Evolutionary conservation across 2,888 invertebrate genomes (phyloP).

Genomic region (Athrips mouffetella): DNA sequence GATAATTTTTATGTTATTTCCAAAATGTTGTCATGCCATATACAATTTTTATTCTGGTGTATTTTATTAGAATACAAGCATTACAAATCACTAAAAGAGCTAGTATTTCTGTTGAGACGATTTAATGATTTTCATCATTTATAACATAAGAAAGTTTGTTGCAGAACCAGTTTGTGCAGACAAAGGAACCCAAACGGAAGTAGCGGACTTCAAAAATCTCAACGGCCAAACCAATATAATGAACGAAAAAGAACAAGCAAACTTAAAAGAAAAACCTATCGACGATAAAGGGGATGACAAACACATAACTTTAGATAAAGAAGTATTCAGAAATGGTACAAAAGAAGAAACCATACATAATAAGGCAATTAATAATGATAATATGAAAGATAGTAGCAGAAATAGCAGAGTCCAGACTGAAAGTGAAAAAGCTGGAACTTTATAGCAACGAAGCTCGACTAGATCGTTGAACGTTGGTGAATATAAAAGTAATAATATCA

Average conservation of each 20-base stretch:
- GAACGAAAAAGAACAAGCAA: slow-evolving; percentile 26
- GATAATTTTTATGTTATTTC: too few species aligned
- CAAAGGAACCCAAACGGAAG: slow-evolving; percentile 65
- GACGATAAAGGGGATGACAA: slow-evolving; percentile 24
- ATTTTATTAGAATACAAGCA: too few species aligned
- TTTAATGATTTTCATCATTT: neutral
- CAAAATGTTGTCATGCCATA: too few species aligned
- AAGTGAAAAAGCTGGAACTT: slow-evolving; percentile 50
- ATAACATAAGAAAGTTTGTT: slow-evolving; percentile 21
- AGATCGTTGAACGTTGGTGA: slow-evolving; percentile 58
- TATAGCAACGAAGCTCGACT: slow-evolving; percentile 67
- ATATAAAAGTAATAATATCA: slow-evolving; percentile 42
- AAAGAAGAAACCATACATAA: slow-evolving; percentile 32
- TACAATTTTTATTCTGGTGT: too few species aligned
- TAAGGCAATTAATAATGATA: slow-evolving; percentile 27
- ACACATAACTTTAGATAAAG: too few species aligned
- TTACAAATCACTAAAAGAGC: too few species aligned
- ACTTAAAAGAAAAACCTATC: slow-evolving; percentile 29
- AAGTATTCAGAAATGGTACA: slow-evolving; percentile 20
- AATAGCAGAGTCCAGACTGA: slow-evolving; percentile 26
- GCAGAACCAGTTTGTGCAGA: slow-evolving; percentile 51
- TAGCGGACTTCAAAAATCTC: slow-evolving; percentile 50
- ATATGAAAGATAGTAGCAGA: slow-evolving; percentile 21
- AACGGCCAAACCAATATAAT: slow-evolving; percentile 53
- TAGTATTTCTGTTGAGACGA: neutral